Conservation (phyloP, 2,888 invertebrate genomes). For the Protonemura montana region DNA sequence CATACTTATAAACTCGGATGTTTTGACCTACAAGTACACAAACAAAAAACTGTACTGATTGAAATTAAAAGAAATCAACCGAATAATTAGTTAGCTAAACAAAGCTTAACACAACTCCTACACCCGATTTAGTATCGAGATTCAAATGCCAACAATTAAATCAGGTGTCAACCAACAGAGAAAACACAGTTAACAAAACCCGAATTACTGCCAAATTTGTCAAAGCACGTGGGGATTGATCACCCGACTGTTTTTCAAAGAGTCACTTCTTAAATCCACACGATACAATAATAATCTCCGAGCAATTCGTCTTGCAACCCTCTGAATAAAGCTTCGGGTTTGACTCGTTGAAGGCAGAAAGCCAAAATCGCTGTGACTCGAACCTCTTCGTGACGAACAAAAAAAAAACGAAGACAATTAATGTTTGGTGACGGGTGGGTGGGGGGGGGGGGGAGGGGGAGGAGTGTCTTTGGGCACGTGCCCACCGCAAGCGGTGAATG, state of each 20-base stretch:
- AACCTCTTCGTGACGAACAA: background rate
- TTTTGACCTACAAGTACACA: background rate
- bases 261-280: background rate
- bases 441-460: too few relatives aligned
- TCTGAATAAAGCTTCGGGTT: background rate
- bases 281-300: background rate
- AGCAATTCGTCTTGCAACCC: background rate
- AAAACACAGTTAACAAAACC: background rate
- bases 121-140: background rate
- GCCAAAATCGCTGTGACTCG: background rate
- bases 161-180: background rate
- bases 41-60: background rate
- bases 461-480: background rate
- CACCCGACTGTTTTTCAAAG: background rate
- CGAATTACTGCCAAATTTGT: conserved; percentile 1
- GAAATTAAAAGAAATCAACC: background rate
- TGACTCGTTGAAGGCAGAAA: background rate
- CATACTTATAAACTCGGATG: too few relatives aligned
- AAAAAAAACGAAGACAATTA: too few relatives aligned
- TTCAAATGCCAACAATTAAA: background rate
- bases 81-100: background rate
- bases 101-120: background rate
- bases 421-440: too few relatives aligned
- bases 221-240: background rate
- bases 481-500: background rate